Base-by-base conservation (phyloP, 2,797 vertebrate species). In the Chrosomus eos region DNA sequence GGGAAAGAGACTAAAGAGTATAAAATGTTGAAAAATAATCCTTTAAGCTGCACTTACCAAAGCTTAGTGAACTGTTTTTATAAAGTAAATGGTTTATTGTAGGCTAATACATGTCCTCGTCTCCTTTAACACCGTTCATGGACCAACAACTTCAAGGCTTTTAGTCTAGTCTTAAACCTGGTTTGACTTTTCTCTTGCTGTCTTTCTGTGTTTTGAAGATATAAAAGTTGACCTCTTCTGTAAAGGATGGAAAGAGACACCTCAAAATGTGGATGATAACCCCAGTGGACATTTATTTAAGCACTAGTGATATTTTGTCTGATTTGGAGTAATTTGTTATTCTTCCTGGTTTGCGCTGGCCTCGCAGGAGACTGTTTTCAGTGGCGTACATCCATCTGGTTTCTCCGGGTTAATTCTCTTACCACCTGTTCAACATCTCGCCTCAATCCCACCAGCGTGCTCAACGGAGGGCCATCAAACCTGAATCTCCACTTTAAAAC, bases 321-420 rank as follows among this genome's bases (percentile, higher is more conserved):
- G 80, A 88, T 88, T 89, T 75, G 18, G n/a, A 38, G 80, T 84
- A 60, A 88, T 87, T 85, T 89, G 86, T 86, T 89, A 84, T 89
- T 90, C 83, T 92, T 91, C 84, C 85, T 88, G 62, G 77, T 92
- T 90, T 88, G 82, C n/a, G 36, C 85, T 85, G 86, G 73, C 85
- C 84, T 81, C 84, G 26, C 62, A 64, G 28, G 28, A 28, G 60
- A 64, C 28, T 89, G 90, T 90, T 90, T 91, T 88, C 80, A 70
- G 88, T 91, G 90, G 91, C 87, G 8, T 71, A 58, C 36, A 40
- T 91, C 91, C 91, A 91, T 90, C 87, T 90, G 85, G 82, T 88
- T 92, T 90, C 82, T 85, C 85, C 85, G 76, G n/a, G 84, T 88
- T 92, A 90, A 92, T 91, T 85, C 85, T 90, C 89, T 89, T 90